Evolutionary conservation across 2,888 invertebrate species (phyloP).

Genomic region (Platerodrilus igneus): DNA sequence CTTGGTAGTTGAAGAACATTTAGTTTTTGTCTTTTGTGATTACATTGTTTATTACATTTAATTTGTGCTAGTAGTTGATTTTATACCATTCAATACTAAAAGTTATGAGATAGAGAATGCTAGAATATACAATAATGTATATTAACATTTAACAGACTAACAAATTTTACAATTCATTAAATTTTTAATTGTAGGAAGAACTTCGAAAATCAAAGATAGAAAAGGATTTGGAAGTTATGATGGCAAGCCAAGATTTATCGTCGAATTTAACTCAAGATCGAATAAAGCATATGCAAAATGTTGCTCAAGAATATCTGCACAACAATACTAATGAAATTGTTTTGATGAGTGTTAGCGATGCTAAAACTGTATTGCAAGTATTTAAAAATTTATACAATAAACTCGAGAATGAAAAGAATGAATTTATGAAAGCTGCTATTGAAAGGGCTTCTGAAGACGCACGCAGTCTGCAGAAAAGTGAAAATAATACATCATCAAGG

Average conservation of each 20-base stretch:
- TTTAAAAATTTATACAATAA: conserved; percentile 41
- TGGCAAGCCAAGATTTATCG: conserved; percentile 40
- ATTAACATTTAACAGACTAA: no score
- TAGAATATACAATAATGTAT: no score
- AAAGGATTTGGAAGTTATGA: conserved; percentile 40
- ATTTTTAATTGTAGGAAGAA: conserved; percentile 33
- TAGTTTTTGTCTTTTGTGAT: no score
- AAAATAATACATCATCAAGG: conserved; percentile 1
- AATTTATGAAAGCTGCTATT: conserved; percentile 12
- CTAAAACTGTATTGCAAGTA: conserved; percentile 38
- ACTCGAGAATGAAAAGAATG: conserved; percentile 29
- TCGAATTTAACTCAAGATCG: conserved; percentile 40
- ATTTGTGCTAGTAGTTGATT: no score
- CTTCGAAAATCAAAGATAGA: conserved; percentile 38
- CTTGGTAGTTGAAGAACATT: no score
- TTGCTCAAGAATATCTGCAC: conserved; percentile 41
- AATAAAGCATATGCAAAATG: conserved; percentile 39
- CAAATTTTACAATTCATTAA: no score
- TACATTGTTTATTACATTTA: no score
- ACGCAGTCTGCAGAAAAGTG: no score
- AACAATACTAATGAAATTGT: conserved; percentile 41
- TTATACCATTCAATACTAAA: no score
- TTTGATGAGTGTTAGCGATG: conserved; percentile 42
- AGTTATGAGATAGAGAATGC: no score
- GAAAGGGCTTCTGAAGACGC: conserved; percentile 15